These are phyloP conservation scores for Neogobius melanostomus DNA, from an alignment of 2,113 vertebrate genomes.

Conservation along the genomic window DNA sequence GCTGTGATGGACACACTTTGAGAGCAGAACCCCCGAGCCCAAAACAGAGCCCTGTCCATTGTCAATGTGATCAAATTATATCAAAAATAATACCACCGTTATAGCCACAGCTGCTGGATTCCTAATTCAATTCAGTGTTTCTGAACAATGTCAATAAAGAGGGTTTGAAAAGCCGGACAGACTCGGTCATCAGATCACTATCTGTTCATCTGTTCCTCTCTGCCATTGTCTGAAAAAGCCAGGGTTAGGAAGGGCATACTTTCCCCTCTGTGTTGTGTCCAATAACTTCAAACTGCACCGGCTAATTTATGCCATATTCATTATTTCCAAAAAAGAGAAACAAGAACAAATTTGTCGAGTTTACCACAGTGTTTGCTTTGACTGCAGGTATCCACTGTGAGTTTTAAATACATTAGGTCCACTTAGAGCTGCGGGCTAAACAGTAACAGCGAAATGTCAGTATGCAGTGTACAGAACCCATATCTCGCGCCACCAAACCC, in stretches of 20 bases:
- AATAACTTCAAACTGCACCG: too few relatives aligned
- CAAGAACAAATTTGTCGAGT: too few relatives aligned
- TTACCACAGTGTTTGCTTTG: too few relatives aligned
- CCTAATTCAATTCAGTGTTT: conserved; percentile 72
- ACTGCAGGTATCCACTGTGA: too few relatives aligned
- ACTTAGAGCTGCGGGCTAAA: too few relatives aligned
- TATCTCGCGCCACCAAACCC: not conserved
- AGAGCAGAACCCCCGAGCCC: conserved; percentile 30
- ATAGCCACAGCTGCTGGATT: conserved; percentile 67
- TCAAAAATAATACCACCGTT: conserved; percentile 57
- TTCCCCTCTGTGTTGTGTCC: too few relatives aligned
- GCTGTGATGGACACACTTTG: too few relatives aligned
- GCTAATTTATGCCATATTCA: too few relatives aligned
- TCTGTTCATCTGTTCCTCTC: conserved; percentile 57
- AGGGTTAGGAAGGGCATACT: conserved; percentile 1
- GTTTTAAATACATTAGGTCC: too few relatives aligned
- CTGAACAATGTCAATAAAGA: conserved; percentile 70
- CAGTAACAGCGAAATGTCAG: too few relatives aligned
- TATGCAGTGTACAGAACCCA: not conserved
- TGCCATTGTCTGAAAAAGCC: conserved; percentile 42
- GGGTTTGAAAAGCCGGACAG: conserved; percentile 56
- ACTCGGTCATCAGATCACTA: conserved; percentile 66
- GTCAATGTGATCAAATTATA: conserved; percentile 67
- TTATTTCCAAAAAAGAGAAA: too few relatives aligned
- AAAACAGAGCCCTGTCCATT: conserved; percentile 58